Evolutionary conservation across 2,888 invertebrate genomes (phyloP).

Genomic region (Melipona beecheii): DNA sequence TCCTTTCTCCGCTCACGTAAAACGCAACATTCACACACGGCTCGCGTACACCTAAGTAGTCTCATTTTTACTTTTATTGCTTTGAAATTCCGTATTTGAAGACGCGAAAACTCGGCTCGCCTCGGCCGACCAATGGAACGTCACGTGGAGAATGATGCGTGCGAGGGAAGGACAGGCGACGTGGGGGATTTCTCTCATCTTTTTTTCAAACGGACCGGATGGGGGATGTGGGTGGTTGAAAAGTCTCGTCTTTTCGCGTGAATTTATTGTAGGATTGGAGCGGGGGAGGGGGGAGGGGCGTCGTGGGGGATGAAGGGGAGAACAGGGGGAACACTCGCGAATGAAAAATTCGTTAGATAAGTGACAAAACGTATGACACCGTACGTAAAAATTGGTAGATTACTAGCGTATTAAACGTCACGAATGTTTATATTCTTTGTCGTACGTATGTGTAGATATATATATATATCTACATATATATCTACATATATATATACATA

Average conservation of each 20-base stretch:
- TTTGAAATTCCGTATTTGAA: constrained; percentile 82
- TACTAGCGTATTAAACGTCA: constrained; percentile 69
- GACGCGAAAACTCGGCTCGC: constrained; percentile 58
- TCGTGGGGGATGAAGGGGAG: constrained; percentile 3
- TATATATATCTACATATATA: no score
- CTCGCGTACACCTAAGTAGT: constrained; percentile 72
- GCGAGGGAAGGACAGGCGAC: constrained; percentile 45
- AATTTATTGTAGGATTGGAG: background rate
- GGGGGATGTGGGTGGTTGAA: constrained; percentile 11
- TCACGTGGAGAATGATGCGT: constrained; percentile 55
- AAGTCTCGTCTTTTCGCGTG: constrained; percentile 22
- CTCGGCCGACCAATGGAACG: constrained; percentile 58
- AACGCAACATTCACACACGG: constrained; percentile 59
- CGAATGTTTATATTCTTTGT: constrained; percentile 62
- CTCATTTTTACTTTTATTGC: constrained; percentile 80
- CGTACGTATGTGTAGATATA: no score
- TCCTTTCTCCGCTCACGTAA: constrained; percentile 1
- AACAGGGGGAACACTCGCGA: constrained; percentile 40
- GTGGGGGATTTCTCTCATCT: background rate
- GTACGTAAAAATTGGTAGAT: constrained; percentile 70
- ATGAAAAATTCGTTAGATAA: constrained; percentile 59
- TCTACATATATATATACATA: no score
- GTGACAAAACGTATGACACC: constrained; percentile 70
- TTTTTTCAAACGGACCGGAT: background rate
- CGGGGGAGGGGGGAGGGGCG: background rate